These are phyloP conservation scores for Pyrochroa serraticornis DNA, from an alignment of 2,888 invertebrate genomes.

Conservation along the genomic window DNA sequence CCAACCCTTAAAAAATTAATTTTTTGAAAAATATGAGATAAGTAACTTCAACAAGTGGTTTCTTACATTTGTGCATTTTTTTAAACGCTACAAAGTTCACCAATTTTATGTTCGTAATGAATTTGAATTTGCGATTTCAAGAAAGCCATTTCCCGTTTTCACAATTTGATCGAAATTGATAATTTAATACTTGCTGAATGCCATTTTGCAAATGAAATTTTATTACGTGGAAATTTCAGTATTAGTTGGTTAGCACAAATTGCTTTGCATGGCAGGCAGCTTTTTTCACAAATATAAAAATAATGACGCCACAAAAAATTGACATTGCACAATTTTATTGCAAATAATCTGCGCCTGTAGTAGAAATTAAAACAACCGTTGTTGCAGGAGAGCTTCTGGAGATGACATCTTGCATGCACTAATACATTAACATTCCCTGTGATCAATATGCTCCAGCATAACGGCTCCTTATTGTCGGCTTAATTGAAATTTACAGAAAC, in stretches of 20 bases:
- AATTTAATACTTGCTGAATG: conserved; percentile 34
- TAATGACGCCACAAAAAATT: conserved; percentile 10
- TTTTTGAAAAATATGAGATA: no score
- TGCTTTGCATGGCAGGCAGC: conserved; percentile 32
- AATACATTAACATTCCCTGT: conserved; percentile 30
- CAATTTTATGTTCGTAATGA: no score
- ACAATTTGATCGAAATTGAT: conserved; percentile 10
- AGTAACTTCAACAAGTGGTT: no score
- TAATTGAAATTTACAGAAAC: conserved; percentile 35
- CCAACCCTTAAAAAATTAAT: no score
- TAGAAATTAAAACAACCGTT: conserved; percentile 18
- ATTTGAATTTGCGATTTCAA: no score
- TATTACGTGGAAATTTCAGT: conserved; percentile 37
- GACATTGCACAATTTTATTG: conserved; percentile 18
- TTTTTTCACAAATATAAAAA: conserved; percentile 27
- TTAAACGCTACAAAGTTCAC: no score
- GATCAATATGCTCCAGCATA: conserved; percentile 22
- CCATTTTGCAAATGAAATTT: conserved; percentile 34
- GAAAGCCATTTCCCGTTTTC: no score
- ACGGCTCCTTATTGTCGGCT: conserved; percentile 23
- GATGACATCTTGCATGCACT: no score
- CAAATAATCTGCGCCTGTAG: conserved; percentile 16
- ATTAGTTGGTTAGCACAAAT: conserved; percentile 37
- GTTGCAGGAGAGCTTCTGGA: background rate
- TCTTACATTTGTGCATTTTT: no score